Percentiles rank a stretch among this genome's conserved stretches.
Evolutionary conservation across 1,140 invertebrate genomes (phyloP).

Genomic region (Leptinotarsa defecta): DNA sequence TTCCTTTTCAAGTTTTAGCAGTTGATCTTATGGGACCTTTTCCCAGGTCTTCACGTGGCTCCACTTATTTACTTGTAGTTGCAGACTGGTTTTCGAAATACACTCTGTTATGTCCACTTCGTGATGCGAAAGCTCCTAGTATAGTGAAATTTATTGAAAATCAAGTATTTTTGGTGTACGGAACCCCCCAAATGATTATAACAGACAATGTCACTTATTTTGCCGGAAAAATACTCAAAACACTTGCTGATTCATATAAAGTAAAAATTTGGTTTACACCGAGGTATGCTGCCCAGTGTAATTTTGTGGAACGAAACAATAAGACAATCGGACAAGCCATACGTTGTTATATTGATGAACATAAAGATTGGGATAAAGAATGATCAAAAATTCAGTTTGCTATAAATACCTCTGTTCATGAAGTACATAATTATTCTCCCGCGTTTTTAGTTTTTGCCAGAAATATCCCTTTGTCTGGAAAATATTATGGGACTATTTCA

Average conservation of each 20-base stretch:
- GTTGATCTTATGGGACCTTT: conserved; percentile 44
- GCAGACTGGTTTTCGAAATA: conserved; percentile 42
- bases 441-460: conserved; percentile 28
- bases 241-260: not conserved
- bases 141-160: not conserved
- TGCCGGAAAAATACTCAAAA: conserved; percentile 19
- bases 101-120: conserved; percentile 28
- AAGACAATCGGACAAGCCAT: conserved; percentile 27
- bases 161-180: conserved; percentile 34
- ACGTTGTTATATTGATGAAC: conserved; percentile 27
- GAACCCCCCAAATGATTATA: conserved; percentile 31
- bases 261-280: not conserved
- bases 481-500: conserved; percentile 23
- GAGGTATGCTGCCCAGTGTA: conserved; percentile 23
- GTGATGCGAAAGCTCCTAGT: conserved; percentile 14
- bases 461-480: conserved; percentile 22
- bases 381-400: conserved; percentile 3
- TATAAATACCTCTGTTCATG: conserved; percentile 19
- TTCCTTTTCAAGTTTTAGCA: no score
- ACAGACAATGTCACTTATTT: conserved; percentile 42
- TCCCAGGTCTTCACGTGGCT: conserved; percentile 36
- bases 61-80: conserved; percentile 52
- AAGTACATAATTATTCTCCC: conserved; percentile 19
- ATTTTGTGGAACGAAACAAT: conserved; percentile 31
- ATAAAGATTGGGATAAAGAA: conserved; percentile 27